Conservation (phyloP, 2,888 invertebrate species). For the Hypena proboscidalis region DNA sequence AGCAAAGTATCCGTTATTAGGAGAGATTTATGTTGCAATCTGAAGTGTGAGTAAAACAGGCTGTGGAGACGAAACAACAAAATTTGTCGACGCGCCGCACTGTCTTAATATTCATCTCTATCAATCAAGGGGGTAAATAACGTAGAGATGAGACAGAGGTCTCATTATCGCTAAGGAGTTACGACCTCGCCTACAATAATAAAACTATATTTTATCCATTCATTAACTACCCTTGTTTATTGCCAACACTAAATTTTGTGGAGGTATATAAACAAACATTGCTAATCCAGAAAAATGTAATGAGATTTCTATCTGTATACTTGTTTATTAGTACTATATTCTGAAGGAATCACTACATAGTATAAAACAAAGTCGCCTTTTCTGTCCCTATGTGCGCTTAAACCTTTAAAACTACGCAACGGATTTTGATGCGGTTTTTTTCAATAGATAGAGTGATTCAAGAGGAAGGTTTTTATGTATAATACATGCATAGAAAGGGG, state of each 20-base stretch:
- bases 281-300: slow-evolving; percentile 18
- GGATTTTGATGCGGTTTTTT: too few species aligned
- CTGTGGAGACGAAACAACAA: slow-evolving; percentile 51
- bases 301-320: slow-evolving; percentile 18
- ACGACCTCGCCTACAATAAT: slow-evolving; percentile 51
- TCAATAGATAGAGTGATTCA: too few species aligned
- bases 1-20: slow-evolving; percentile 60
- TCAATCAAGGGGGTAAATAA: slow-evolving; percentile 74
- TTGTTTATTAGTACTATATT: not conserved
- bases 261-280: slow-evolving; percentile 32
- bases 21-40: slow-evolving; percentile 70
- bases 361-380: too few species aligned
- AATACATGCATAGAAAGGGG: too few species aligned
- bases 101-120: slow-evolving; percentile 70
- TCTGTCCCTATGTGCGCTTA: too few species aligned
- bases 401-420: too few species aligned
- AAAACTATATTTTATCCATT: slow-evolving; percentile 50
- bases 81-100: slow-evolving; percentile 60
- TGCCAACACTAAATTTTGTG: slow-evolving; percentile 25
- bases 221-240: slow-evolving; percentile 34
- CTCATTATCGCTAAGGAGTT: slow-evolving; percentile 61
- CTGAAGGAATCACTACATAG: too few species aligned
- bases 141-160: slow-evolving; percentile 59
- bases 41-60: slow-evolving; percentile 59
- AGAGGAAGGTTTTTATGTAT: too few species aligned